Base-by-base conservation (phyloP, 2,888 invertebrate species). In the Andrena bucephala region DNA sequence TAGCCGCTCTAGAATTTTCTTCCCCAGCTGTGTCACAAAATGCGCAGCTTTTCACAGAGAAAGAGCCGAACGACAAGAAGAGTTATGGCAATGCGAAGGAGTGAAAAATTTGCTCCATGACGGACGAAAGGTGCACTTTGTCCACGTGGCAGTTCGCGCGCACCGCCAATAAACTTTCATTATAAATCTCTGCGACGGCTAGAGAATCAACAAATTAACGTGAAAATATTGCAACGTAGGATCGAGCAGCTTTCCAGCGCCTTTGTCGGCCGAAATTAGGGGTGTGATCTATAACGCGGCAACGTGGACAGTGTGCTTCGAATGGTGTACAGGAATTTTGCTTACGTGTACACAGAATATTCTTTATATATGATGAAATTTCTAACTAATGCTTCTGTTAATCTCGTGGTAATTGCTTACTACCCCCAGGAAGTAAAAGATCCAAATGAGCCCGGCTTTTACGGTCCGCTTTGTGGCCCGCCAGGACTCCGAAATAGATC, bases 121-220 rank as follows among this genome's bases (percentile, higher is more conserved):
- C 42, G 33, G 29, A 42, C 24, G 67, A 42, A 70, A 69, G 74
- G 60, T 42, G 57, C 48, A 42, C 67, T 67, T 84, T 59, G 76
- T 60, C 59, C 69, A 31, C 48, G 65, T 66, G 36, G 31, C 29
- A 69, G 52, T 57, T 36, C 72, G n/a, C 59, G 24, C 52, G 57
- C 59, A 62, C 20, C 62, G 68, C 67, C 66, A 50, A 65, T 74
- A 81, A 86, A 87, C 79, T 87, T 87, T 87, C 72, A 77, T 87
- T 77, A 87, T 83, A 83, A 85, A 87, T 86, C 83, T 71, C 52
- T 48, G 66, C 16, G 31, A 52, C 27, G 33, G 57, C 20, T 24
- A 33, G 59, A 54, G 48, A 70, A 77, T 77, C 77, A 70, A 77
- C 80, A 77, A 77, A 80, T 80, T 77, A 77, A 77, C 77, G 80